phyloP scores from a whole-genome alignment of 1,140 invertebrate genomes.

The Pteromalus puparum region DNA sequence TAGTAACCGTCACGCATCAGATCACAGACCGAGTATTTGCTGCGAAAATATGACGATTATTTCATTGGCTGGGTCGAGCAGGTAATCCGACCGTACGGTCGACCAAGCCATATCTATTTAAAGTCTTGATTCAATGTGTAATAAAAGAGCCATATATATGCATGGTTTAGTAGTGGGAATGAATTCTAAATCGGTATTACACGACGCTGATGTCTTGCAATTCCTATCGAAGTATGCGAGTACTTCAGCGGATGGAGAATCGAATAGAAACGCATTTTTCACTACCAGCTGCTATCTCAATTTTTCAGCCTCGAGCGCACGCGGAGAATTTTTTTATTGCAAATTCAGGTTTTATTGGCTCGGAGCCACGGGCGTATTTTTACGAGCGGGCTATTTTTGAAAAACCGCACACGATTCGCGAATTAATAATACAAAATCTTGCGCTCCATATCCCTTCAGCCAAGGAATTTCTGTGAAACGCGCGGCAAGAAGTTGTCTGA shows the following conservation, averaged over 20 bases:
- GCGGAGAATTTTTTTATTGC: neutral
- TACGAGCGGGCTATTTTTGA: neutral
- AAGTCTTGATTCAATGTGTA: neutral
- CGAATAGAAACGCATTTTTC: neutral
- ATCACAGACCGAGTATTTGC: too few species aligned
- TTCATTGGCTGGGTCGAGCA: too few species aligned
- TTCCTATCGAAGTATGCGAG: neutral
- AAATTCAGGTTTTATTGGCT: neutral
- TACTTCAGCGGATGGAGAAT: neutral
- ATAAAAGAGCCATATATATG: neutral
- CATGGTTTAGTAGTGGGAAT: neutral
- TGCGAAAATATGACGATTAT: too few species aligned
- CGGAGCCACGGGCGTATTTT: neutral
- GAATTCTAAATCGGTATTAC: neutral
- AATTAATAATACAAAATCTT: neutral
- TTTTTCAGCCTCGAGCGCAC: neutral
- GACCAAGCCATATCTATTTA: neutral
- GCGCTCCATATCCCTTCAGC: too few species aligned
- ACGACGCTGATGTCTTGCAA: neutral
- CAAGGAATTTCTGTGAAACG: too few species aligned
- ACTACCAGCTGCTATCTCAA: neutral
- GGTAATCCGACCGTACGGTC: too few species aligned
- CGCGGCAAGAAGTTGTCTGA: too few species aligned
- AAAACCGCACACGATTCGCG: neutral
- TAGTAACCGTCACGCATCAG: too few species aligned